Evolutionary conservation across 2,888 invertebrate genomes (phyloP), one percentile per base, ranked within the genome.

Genomic region (Serripes groenlandicus): DNA sequence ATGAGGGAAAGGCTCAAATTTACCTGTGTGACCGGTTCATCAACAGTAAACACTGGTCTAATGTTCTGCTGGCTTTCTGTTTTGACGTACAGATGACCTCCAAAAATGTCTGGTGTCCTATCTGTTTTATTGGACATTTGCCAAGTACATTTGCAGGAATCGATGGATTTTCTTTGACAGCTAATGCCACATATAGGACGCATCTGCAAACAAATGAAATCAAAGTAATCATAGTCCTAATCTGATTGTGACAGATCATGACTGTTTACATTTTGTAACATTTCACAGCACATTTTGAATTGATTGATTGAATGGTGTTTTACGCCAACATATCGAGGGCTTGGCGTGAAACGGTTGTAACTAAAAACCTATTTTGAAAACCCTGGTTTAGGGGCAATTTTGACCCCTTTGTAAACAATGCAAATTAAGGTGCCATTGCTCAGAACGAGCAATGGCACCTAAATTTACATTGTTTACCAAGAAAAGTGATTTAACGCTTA

Each of bases 61-160:
- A n/a, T n/a, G 32, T 34, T 30, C 2, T 34, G 3, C 15, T 62
- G 34, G 9, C 3, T n/a, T 1, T 0, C 34, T 15, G 26, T 56
- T 56, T 21, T 62, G 4, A 62, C 30, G n/a, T 62, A 62, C 15
- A 62, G 11, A n/a, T 62, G 62, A 62, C 62, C 62, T 34, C 32
- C n/a, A 34, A 62, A 62, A 5, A 34, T 32, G 21, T 5, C 18
- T 2, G 32, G 34, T 5, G 11, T 21, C 18, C 1, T 3, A 18
- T n/a, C 34, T 11, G 32, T 32, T 62, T 18, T 18, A 21, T 62
- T 62, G n/a, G 32, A 18, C 18, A 62, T 34, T 1, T 62, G 32
- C 62, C 62, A 62, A 21, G 32, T 62, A 34, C 62, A 11, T 34
- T 21, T 62, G 32, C 34, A 28, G 18, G 62, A 34, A 2, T 62